Evolutionary conservation across 2,797 vertebrate species (phyloP).

Genomic region (Octomys mimax): DNA sequence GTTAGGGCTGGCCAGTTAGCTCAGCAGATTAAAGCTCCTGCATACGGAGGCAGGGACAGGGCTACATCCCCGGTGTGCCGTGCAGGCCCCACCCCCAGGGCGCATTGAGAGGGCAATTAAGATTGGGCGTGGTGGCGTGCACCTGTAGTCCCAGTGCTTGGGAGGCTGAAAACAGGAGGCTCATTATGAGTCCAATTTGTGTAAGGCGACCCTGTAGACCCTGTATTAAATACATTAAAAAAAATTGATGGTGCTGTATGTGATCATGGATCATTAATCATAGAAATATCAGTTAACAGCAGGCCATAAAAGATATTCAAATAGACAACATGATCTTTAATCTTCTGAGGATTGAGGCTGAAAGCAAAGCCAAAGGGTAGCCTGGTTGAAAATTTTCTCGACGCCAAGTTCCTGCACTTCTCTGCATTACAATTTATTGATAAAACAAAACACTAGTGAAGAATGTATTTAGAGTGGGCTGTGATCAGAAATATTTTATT

Average conservation of each 20-base stretch:
- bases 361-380: background rate
- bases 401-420: background rate
- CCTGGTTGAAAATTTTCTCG: background rate
- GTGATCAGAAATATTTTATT: background rate
- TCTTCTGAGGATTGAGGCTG: background rate
- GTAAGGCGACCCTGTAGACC: too few species aligned
- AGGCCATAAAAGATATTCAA: background rate
- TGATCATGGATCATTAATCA: background rate
- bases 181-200: too few species aligned
- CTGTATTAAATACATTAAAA: too few species aligned
- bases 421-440: background rate
- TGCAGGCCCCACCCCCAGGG: too few species aligned
- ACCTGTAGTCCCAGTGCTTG: too few species aligned
- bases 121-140: too few species aligned
- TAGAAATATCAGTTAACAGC: background rate
- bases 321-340: background rate
- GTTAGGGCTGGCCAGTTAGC: too few species aligned
- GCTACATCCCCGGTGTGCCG: too few species aligned
- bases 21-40: too few species aligned
- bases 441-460: background rate
- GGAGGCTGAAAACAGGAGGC: too few species aligned
- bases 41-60: too few species aligned
- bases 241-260: background rate
- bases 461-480: background rate
- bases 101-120: too few species aligned